Evolutionary conservation across 2,797 vertebrate genomes (phyloP), one percentile per base, ranked within the genome.

Genomic region (Hoplostethus mediterraneus): DNA sequence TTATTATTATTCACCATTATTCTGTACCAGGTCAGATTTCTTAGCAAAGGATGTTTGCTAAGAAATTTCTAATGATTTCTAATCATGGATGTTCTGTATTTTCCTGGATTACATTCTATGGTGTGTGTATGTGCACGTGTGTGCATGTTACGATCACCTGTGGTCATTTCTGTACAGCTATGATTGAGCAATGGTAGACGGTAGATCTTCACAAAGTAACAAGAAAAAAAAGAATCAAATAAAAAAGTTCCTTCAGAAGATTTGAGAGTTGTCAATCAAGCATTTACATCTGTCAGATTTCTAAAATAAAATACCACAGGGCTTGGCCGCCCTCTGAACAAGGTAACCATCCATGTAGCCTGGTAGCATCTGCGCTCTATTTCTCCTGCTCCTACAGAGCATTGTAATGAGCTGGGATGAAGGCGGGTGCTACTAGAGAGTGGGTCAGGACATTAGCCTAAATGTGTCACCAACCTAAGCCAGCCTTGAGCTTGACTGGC

Each of bases 381-480:
- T 87, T 89, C 77, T 71, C 60, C 71, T 61, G 74, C 63, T 83
- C 45, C 75, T 83, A 51, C 73, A 75, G 65, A 30, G 1, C 6
- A 8, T 40, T 64, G 42, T 84, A 90, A 91, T 83, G 79, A 87
- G 83, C 67, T 59, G 57, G 69, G 63, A 81, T 73, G 77, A 72
- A 59, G 77, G 77, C 14, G 63, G 84, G 47, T 64, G 60, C 67
- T 57, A 21, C 77, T 63, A 8, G 2, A 61, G 77, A 79, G 81
- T 16, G 31, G 67, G 75, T 76, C 72, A 51, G 77, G 80, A 81
- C 80, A 86, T 90, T 86, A 89, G 77, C 89, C 89, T 83, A 64
- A 80, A 90, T 87, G 79, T 86, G 86, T 89, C 81, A 75, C 85
- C 87, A 81, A 86, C 85, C 88, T 77, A 70, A 75, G 55, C 71